Evolutionary conservation across 92 coral and sea anemone species (phyloP), one percentile per base, ranked within the genome.

Genomic region (Palythoa caribaeorum): DNA sequence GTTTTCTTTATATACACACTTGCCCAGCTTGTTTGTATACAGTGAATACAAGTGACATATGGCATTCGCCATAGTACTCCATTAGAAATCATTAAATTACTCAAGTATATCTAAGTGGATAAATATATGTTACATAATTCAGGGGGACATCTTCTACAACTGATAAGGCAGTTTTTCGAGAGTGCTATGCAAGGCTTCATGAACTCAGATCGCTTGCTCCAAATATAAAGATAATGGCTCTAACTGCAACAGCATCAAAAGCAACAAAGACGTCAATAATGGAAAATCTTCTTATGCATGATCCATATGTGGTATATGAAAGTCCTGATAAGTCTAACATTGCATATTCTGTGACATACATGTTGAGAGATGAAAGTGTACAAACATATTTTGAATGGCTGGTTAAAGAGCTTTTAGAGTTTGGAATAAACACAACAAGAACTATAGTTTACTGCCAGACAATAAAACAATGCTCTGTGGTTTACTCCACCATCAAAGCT

Each of bases 401-500:
- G 78, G 92, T 20, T 53, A 87, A 91, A 51, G 96, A 93, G 74
- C 87, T 93, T 52, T 16, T 76, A 12, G 74, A 19, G 57, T 65
- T 73, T 21, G 60, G 81, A 70, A 63, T 3, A 35, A 83, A 76
- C 48, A 19, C 93, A 15, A 54, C 90, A 17, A 79, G 88, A 20
- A 93, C 95, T 36, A 93, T 91, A 4, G 83, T 93, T 14, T 93
- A 93, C 84, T 93, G 95, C 66, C 95, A 93, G 68, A 93, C 92
- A 78, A 90, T 93, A 52, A 90, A 72, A 65, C 94, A 93, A 83
- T 93, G 94, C 86, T 59, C 86, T 6, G 76, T 91, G 36, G 57
- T 93, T 66, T 93, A 90, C 71, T 59, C 94, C 1, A 90, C 86
- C 21, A 12, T 93, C 10, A 93, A 84, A 54, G 92, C 51, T 71